Conservation (phyloP, 1,140 invertebrate genomes). For the Listronotus oregonensis region DNA sequence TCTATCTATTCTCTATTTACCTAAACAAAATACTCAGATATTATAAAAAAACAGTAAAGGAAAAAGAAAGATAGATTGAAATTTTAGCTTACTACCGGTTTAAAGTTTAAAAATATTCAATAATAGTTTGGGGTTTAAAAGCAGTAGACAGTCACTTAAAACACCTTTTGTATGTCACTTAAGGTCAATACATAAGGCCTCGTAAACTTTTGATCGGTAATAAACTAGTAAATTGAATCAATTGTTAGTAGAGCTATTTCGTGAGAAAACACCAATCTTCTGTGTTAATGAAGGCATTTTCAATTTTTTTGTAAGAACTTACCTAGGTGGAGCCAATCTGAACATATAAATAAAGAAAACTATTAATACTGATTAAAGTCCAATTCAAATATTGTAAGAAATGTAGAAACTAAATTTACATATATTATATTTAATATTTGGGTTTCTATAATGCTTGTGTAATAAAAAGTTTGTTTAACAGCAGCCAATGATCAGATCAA, state of each 20-base stretch:
- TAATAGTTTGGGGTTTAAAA: too few species aligned
- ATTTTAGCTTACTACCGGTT: slow-evolving; percentile 1
- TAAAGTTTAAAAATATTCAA: slow-evolving; percentile 1
- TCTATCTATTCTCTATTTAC: too few species aligned
- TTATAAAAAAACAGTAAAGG: slow-evolving; percentile 3
- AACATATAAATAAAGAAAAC: slow-evolving; percentile 59
- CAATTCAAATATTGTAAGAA: slow-evolving; percentile 1
- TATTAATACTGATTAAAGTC: slow-evolving; percentile 36
- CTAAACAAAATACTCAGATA: too few species aligned
- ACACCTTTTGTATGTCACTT: background rate
- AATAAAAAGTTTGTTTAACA: too few species aligned
- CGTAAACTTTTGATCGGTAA: slow-evolving; percentile 18
- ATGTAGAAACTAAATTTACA: slow-evolving; percentile 6
- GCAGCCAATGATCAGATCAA: too few species aligned
- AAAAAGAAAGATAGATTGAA: slow-evolving; percentile 19
- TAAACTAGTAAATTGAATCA: slow-evolving; percentile 4
- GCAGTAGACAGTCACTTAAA: slow-evolving; percentile 15
- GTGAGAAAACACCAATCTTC: slow-evolving; percentile 35
- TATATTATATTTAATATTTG: too few species aligned
- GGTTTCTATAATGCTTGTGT: too few species aligned
- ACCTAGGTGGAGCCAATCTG: slow-evolving; percentile 72
- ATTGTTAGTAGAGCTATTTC: slow-evolving; percentile 30
- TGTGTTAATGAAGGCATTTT: slow-evolving; percentile 40
- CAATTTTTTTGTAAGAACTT: slow-evolving; percentile 58
- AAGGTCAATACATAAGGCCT: too few species aligned